Evolutionary conservation across 1,140 invertebrate genomes (phyloP), one percentile per base, ranked within the genome.

Genomic region (Heliothis subflexa): DNA sequence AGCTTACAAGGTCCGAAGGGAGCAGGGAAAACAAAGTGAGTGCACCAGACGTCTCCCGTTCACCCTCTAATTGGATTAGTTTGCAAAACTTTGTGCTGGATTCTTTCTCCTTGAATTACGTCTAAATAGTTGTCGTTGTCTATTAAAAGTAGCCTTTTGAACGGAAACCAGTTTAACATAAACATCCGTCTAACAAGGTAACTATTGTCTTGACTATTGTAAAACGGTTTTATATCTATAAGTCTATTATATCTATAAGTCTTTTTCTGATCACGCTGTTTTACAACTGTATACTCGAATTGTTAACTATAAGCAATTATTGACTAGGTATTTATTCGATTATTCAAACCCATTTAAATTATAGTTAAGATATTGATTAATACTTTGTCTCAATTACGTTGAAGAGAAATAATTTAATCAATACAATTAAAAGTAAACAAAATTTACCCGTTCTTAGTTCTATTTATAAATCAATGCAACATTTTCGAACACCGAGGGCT

Each of bases 1-100:
- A 33, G 33, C 33, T 33, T 33, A 50, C 54, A 33, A 49, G 71
- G 59, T 54, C 68, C 68, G 55, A 45, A 12, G 47, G 47, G 64
- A 68, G 33, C 18, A n/a, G 66, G 21, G 75, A 68, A 45, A 71
- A 81, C 79, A 79, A 70, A 78, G 61, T 64, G 61, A 74, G 68
- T 61, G 79, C 82, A 86, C 68, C 81, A 81, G 76, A 81, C 81
- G 73, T 82, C 78, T 70, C 71, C 78, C 79, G 76, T 57, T 64
- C 68, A 49, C 59, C 25, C 78, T 76, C 76, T 90, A 90, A 90
- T 90, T 90, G 85, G 89, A 88, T 90, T 89, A 87, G 86, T 90
- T 90, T 83, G 80, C 81, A 81, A 86, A 90, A 89, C 83, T 89
- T 84, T 66, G 66, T 76, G 55, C 28, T 49, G 80, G 81, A 81